phyloP scores from a whole-genome alignment of 2,113 vertebrate species.

The Phoxinus phoxinus region DNA sequence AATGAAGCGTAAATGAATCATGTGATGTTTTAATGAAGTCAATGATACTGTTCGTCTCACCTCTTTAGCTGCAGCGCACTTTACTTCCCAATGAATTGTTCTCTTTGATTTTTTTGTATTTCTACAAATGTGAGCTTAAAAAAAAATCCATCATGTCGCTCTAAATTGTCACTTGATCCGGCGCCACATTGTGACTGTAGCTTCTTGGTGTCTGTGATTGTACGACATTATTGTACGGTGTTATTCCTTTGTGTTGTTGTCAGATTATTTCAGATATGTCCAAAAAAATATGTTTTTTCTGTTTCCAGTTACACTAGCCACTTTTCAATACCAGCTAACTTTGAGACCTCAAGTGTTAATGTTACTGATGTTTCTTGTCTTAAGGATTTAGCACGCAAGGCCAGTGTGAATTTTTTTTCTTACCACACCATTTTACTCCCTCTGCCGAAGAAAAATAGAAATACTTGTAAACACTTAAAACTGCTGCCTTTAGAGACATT shows the following conservation, averaged over 20 bases:
- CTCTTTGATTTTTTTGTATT: background rate
- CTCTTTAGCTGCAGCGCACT: slow-evolving; percentile 14
- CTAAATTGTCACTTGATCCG: background rate
- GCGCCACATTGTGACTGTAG: background rate
- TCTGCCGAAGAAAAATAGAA: slow-evolving; percentile 45
- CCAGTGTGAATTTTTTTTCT: slow-evolving; percentile 58
- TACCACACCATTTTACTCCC: slow-evolving; percentile 60
- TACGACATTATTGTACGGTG: background rate
- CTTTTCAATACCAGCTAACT: slow-evolving; percentile 64
- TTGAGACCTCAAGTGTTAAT: slow-evolving; percentile 54
- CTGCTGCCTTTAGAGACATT: slow-evolving; percentile 63
- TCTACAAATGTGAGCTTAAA: slow-evolving; percentile 1
- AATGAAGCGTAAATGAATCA: background rate
- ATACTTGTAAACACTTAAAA: slow-evolving; percentile 48
- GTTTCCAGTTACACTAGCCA: slow-evolving; percentile 58
- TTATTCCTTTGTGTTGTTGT: background rate
- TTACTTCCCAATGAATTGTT: background rate
- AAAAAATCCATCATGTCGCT: background rate
- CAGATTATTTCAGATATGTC: slow-evolving; percentile 26
- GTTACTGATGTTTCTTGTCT: slow-evolving; percentile 46
- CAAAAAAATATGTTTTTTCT: slow-evolving; percentile 30
- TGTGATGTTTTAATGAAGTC: background rate
- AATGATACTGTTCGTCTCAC: background rate
- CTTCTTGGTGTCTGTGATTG: background rate
- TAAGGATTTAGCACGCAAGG: slow-evolving; percentile 62